Evolutionary conservation across 2,113 vertebrate genomes (phyloP), one percentile per base, ranked within the genome.

Genomic region (Choloepus hoffmanni): DNA sequence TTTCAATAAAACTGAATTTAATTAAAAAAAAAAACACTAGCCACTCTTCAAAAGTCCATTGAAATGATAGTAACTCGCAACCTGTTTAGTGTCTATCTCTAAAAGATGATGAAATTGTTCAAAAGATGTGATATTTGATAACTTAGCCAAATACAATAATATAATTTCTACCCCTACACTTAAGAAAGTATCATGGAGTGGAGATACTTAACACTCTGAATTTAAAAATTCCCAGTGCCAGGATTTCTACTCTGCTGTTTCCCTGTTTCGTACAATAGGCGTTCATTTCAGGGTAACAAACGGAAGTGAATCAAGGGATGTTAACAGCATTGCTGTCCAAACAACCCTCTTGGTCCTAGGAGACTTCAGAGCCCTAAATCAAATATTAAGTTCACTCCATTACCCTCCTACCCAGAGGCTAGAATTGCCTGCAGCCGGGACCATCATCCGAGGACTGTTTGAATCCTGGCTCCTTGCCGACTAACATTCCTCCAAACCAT

Each of bases 41-140:
- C 36, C 36, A 36, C 36, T 36, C 3, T 77, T 72, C 7, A 7
- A 3, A 87, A 1, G 5, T 43, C 88, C 58, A 53, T 95, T 79
- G 88, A 77, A 88, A 86, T 24, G 16, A 62, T 12, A 58, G 7
- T 28, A 9, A 15, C 36, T 74, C 18, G 65, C 19, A 89, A 33
- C 10, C 12, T 85, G 23, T 55, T 60, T 65, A 18, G 30, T 82
- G 19, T 33, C 28, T 87, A 4, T 67, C 45, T 26, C 82, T 76
- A 40, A 4, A 81, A 88, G 83, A 88, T 63, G 88, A 3, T 82
- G 40, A 92, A 91, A 89, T 94, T 67, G 36, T 62, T 83, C 63
- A 77, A 87, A 74, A 87, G 36, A 36, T 36, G 36, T 36, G 36
- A 36, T 36, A 36, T 36, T 36, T 36, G 36, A 70, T 53, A 89